phyloP scores from a whole-genome alignment of 1,140 invertebrate genomes.

The Pantala flavescens region DNA sequence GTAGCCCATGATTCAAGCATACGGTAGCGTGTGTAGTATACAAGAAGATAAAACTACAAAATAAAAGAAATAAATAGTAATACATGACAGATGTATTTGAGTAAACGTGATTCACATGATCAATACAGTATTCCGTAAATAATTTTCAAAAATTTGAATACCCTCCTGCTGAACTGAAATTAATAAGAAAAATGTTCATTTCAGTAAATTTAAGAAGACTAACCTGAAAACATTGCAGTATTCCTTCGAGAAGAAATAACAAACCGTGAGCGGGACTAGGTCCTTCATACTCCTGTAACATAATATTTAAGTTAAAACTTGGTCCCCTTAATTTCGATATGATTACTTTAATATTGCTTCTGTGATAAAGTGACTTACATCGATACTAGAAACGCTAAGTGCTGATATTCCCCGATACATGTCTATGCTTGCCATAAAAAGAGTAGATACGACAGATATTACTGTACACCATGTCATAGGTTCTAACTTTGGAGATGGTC shows the following conservation, averaged over 20 bases:
- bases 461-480: slow-evolving; percentile 23
- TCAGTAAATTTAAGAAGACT: not conserved
- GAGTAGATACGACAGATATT: slow-evolving; percentile 19
- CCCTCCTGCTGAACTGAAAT: too few species aligned
- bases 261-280: slow-evolving; percentile 20
- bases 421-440: slow-evolving; percentile 20
- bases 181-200: too few species aligned
- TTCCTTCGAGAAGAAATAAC: slow-evolving; percentile 23
- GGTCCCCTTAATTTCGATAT: not conserved
- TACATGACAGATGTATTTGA: not conserved
- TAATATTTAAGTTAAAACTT: not conserved
- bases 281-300: not conserved
- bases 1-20: slow-evolving; percentile 21
- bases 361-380: slow-evolving; percentile 16
- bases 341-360: slow-evolving; percentile 13
- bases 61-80: not conserved
- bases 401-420: slow-evolving; percentile 20
- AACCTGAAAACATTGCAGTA: slow-evolving; percentile 24
- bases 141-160: too few species aligned
- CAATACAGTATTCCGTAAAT: too few species aligned
- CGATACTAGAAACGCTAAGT: slow-evolving; percentile 18
- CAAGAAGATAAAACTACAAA: slow-evolving; percentile 11
- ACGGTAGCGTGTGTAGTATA: slow-evolving; percentile 9
- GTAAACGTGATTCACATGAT: too few species aligned
- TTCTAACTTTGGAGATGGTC: slow-evolving; percentile 24